Evolutionary conservation across 2,888 invertebrate species (phyloP).

Genomic region (Chesias legatella): DNA sequence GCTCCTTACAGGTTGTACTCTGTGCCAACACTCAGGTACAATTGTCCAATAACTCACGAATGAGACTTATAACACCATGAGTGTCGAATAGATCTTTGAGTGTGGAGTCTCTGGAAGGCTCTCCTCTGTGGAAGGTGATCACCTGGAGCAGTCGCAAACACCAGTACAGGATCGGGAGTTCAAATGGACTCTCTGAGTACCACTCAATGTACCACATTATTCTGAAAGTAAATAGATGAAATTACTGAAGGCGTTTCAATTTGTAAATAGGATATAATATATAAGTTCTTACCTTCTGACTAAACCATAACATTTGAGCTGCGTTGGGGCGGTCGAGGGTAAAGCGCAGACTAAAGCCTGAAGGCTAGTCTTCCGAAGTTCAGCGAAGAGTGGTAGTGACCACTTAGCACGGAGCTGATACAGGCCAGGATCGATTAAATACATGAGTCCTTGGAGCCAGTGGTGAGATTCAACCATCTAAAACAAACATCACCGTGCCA

Average conservation of each 20-base stretch:
- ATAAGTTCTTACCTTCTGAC: constrained; percentile 49
- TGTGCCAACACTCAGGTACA: no score
- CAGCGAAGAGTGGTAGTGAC: constrained; percentile 53
- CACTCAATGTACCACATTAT: constrained; percentile 72
- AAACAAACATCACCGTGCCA: constrained; percentile 11
- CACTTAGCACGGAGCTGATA: constrained; percentile 47
- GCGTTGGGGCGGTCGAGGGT: constrained; percentile 33
- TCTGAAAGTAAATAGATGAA: constrained; percentile 34
- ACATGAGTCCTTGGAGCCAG: constrained; percentile 64
- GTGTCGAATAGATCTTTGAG: constrained; percentile 50
- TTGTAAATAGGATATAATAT: no score
- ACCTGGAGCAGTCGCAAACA: constrained; percentile 53
- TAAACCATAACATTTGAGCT: constrained; percentile 47
- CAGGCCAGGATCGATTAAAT: constrained; percentile 60
- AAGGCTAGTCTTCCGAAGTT: constrained; percentile 52
- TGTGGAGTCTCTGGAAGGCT: constrained; percentile 22
- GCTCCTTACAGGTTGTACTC: no score
- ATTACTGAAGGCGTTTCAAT: not conserved
- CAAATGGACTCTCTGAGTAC: constrained; percentile 63
- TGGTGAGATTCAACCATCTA: constrained; percentile 52
- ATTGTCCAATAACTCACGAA: no score
- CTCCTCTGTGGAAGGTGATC: constrained; percentile 27
- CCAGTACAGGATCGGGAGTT: constrained; percentile 60
- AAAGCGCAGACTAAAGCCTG: constrained; percentile 56
- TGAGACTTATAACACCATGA: constrained; percentile 62